Conservation (phyloP, 2,797 vertebrate species). For the Lerista edwardsae region DNA sequence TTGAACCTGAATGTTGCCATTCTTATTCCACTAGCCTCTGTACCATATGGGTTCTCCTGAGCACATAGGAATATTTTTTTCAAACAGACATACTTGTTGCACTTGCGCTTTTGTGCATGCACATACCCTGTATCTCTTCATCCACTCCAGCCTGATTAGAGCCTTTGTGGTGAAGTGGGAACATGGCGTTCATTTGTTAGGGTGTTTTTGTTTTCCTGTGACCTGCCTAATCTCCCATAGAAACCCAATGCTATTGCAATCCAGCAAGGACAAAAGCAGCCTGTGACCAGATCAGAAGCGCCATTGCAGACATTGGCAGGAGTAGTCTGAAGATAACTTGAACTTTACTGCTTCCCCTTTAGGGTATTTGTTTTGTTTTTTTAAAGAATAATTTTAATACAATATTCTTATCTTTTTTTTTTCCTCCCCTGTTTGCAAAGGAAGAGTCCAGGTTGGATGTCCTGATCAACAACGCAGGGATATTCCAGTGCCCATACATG, state of each 20-base stretch:
- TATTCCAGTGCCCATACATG: slow-evolving; percentile 92
- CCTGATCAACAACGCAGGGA: slow-evolving; percentile 90
- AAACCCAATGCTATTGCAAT: too few relatives aligned
- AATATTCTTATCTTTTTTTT: slow-evolving; percentile 16
- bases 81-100: neutral
- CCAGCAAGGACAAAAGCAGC: too few relatives aligned
- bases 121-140: neutral
- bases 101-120: neutral
- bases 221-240: neutral
- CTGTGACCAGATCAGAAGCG: neutral
- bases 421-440: slow-evolving; percentile 72
- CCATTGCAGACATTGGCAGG: neutral
- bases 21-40: neutral
- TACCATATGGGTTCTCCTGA: neutral
- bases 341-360: neutral
- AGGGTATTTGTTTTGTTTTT: neutral
- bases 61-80: neutral
- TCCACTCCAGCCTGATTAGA: neutral
- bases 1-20: neutral
- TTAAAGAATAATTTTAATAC: neutral
- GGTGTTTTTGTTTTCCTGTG: neutral
- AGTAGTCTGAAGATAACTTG: neutral
- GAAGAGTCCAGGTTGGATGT: slow-evolving; percentile 88
- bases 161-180: neutral
- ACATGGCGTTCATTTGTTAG: neutral